These are phyloP conservation scores for Pteronotus mesoamericanus DNA, from an alignment of 2,797 vertebrate species.

Conservation along the genomic window DNA sequence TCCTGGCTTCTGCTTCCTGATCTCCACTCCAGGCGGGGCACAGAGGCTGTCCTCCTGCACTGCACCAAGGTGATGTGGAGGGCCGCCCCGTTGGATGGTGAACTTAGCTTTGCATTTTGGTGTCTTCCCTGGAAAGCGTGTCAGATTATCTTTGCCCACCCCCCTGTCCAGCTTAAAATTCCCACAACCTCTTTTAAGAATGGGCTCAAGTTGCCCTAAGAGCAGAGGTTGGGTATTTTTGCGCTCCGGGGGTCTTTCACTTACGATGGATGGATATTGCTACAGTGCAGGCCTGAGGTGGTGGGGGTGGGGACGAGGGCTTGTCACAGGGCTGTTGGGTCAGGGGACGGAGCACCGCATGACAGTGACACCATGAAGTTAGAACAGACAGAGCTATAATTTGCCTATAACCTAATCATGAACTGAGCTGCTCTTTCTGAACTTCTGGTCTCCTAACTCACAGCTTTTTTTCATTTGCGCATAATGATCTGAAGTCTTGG, in stretches of 20 bases:
- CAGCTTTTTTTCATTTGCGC: neutral
- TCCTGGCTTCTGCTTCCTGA: neutral
- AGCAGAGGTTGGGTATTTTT: neutral
- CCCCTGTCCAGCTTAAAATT: neutral
- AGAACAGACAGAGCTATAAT: neutral
- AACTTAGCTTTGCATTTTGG: neutral
- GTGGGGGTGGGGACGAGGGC: neutral
- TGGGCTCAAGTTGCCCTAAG: neutral
- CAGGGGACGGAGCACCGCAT: neutral
- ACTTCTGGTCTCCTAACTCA: neutral
- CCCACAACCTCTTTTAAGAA: neutral
- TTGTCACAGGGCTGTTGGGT: neutral
- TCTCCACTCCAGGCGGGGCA: neutral
- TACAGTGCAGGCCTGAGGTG: neutral
- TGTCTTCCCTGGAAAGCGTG: neutral
- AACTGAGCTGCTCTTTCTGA: neutral
- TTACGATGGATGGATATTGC: neutral
- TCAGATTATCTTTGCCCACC: neutral
- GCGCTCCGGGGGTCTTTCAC: neutral
- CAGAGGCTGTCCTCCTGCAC: neutral
- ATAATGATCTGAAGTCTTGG: neutral
- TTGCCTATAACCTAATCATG: neutral
- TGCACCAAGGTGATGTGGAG: neutral
- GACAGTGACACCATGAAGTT: neutral
- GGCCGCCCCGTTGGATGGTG: neutral